Evolutionary conservation across 2,888 invertebrate genomes (phyloP), one percentile per base, ranked within the genome.

Genomic region (Teleiodes luculella): DNA sequence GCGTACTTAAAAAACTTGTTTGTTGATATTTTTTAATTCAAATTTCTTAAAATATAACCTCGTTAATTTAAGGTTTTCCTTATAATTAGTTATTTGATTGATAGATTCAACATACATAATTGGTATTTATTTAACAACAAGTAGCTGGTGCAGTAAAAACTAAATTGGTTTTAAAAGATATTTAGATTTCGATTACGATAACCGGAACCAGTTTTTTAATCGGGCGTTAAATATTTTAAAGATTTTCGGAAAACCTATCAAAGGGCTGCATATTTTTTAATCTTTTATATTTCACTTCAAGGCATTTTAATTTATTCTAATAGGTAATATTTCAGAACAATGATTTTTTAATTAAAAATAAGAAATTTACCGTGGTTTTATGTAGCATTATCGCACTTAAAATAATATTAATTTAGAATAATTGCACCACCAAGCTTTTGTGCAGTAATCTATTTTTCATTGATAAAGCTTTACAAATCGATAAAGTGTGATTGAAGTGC

Each of bases 181-280:
- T 48, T 48, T 36, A 35, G 48, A 48, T 48, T 48, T 48, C 35
- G 24, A 48, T 48, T 24, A 48, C 35, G 48, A 35, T 48, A n/a
- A 7, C 14, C 11, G 47, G 7, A 33, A 16, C 20, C n/a, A 13
- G 30, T 48, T 35, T 48, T 35, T 11, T 43, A 2, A 1, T 7
- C 4, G 1, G 1, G 13, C 10, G 1, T 16, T 39, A 7, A 16
- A 11, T 43, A 20, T 24, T 43, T 6, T 8, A 33, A 11, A 33
- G 10, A 8, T 33, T 8, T 33, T 33, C 6, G 6, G 3, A 24
- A 24, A 4, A 24, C 3, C 6, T 24, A 6, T 24, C 24, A n/a
- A n/a, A n/a, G n/a, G n/a, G n/a, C n/a, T n/a, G n/a, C n/a, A n/a
- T n/a, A n/a, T n/a, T n/a, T n/a, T n/a, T n/a, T n/a, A n/a, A n/a